Base-by-base conservation (phyloP, 2,888 invertebrate genomes). In the Ophioninae sp. region DNA sequence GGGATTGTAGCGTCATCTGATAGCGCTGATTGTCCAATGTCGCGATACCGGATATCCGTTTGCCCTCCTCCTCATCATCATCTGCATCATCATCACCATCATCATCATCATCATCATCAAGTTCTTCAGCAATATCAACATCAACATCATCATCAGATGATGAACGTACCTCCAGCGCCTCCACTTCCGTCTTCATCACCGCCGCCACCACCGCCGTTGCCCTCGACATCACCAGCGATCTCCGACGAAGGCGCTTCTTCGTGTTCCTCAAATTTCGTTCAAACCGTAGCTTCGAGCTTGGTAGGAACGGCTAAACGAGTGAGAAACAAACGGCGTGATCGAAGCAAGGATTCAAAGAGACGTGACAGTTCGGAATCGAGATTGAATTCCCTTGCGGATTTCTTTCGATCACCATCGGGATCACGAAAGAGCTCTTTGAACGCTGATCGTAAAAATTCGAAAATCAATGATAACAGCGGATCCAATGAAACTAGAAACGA, bases 331-430 rank as follows among this genome's bases (percentile, higher is more conserved):
- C 91, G 89, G 79, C 92, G 92, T 79, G 91, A 91, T 59, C 88
- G 93, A 67, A 93, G 92, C 85, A 91, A 93, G 72, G 92, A 93
- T 44, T 89, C 85, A 13, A 92, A 92, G 74, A 90, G 93, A 56
- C 88, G 92, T 59, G 92, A 92, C 83, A 93, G 92, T 58, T 92
- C 92, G 20, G 93, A 93, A 79, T 92, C 91, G 37, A 87, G 93
- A 63, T 84, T 93, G 41, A 90, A 88, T 6, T 89, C 91, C 7
- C 82, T 93, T 8, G 90, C 93, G 8, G 93, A 92, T 78, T 93
- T 93, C 81, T 93, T 93, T 81, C 90, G 92, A 59, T 93, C 93
- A 68, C 93, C 93, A 0, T 91, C 92, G 39, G 91, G 92, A 41
- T 92, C 93, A 59, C 89, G 93, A 5, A 93, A 93, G 72, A 88